Conservation (phyloP, 2,888 invertebrate species). For the Eupithecia vulgata region DNA sequence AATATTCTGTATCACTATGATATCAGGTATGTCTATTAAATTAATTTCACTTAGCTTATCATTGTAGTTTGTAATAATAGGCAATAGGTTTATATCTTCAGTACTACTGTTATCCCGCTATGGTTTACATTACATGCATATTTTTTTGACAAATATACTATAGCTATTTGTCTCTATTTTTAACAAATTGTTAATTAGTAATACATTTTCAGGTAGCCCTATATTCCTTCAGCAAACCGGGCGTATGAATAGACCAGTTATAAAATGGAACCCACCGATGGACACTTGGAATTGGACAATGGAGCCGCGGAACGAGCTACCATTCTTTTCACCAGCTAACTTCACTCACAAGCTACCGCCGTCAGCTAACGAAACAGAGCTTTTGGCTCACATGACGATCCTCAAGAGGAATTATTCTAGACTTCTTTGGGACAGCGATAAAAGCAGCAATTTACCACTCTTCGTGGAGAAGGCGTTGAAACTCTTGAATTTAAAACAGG, state of each 20-base stretch:
- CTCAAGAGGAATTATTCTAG: constrained; percentile 80
- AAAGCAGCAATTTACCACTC: constrained; percentile 88
- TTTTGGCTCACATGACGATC: constrained; percentile 75
- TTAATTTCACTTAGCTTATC: background rate
- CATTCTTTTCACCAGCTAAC: constrained; percentile 75
- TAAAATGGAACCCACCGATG: constrained; percentile 78
- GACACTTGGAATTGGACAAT: constrained; percentile 79
- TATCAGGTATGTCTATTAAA: constrained; percentile 61
- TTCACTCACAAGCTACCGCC: constrained; percentile 80
- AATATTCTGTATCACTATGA: constrained; percentile 54
- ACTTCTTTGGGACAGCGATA: constrained; percentile 89
- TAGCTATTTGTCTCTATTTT: background rate
- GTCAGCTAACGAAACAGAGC: constrained; percentile 77
- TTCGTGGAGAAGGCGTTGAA: constrained; percentile 93
- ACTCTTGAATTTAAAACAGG: constrained; percentile 92
- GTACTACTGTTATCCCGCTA: too few species aligned
- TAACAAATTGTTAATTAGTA: background rate
- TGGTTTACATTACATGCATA: too few species aligned
- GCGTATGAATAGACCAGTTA: constrained; percentile 67
- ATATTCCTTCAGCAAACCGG: constrained; percentile 70
- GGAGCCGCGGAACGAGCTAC: constrained; percentile 69
- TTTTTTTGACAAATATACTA: background rate
- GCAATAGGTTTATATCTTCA: too few species aligned
- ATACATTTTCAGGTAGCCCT: constrained; percentile 71
- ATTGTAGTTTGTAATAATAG: background rate